phyloP scores from a whole-genome alignment of 2,888 invertebrate genomes.

The Cryptocephalus primarius region DNA sequence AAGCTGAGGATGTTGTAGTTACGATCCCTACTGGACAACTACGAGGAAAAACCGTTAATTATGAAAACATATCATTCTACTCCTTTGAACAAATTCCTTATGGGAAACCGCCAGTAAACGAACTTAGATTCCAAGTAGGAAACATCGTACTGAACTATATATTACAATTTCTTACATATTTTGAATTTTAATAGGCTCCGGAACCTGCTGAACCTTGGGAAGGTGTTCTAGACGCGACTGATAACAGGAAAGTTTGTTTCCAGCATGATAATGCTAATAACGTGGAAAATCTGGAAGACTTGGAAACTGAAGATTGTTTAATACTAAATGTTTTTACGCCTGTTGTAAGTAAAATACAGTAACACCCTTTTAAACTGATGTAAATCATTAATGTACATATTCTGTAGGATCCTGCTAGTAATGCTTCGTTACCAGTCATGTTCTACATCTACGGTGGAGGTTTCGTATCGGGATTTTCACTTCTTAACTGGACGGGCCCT shows the following conservation, averaged over 20 bases:
- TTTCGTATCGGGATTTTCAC: conserved; percentile 23
- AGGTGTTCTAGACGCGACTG: conserved; percentile 14
- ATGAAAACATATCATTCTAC: conserved; percentile 6
- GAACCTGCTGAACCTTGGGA: conserved; percentile 16
- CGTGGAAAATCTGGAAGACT: conserved; percentile 3
- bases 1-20: not conserved
- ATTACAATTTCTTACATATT: not conserved
- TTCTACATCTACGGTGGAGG: conserved; percentile 31
- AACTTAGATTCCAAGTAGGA: conserved; percentile 16
- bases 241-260: conserved; percentile 13
- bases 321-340: conserved; percentile 17
- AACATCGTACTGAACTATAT: not conserved
- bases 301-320: conserved; percentile 20
- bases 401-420: conserved; percentile 4
- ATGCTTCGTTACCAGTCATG: conserved; percentile 25
- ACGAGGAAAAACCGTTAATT: not conserved
- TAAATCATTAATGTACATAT: not conserved
- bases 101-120: conserved; percentile 16
- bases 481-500: conserved; percentile 32
- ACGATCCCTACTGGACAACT: not conserved
- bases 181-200: conserved; percentile 9
- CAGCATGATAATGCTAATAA: conserved; percentile 3
- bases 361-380: not conserved
- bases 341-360: conserved; percentile 5
- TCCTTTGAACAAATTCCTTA: conserved; percentile 18